Evolutionary conservation across 1,140 invertebrate genomes (phyloP).

Genomic region (Kradibia gibbosae): DNA sequence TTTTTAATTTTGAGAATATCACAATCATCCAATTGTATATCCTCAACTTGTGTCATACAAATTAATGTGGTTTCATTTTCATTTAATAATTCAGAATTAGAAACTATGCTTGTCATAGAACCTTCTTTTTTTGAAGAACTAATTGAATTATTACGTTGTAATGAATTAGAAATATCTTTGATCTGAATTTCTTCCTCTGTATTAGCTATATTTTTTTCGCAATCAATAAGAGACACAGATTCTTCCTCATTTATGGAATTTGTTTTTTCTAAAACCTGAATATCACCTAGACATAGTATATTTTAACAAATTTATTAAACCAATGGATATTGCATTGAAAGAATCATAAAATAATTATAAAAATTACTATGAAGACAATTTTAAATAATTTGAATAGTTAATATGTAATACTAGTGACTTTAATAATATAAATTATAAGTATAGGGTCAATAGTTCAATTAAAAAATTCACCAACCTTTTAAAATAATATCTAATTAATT

Average conservation of each 20-base stretch:
- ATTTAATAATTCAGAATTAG: conserved; percentile 54
- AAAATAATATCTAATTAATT: not conserved
- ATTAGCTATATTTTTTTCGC: conserved; percentile 32
- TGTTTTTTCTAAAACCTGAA: conserved; percentile 62
- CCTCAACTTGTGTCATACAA: conserved; percentile 59
- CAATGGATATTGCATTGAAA: not conserved
- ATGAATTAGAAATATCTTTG: conserved; percentile 14
- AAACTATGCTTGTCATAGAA: conserved; percentile 60
- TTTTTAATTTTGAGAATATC: conserved; percentile 63
- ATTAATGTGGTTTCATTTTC: conserved; percentile 56
- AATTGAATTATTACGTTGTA: conserved; percentile 3
- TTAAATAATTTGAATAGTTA: no score
- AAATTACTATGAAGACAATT: not conserved
- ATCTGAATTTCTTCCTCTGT: conserved; percentile 23
- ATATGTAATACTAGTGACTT: no score
- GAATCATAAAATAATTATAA: not conserved
- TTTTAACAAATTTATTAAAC: conserved; percentile 25
- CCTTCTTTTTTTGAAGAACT: conserved; percentile 49
- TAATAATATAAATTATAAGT: no score
- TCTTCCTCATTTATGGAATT: conserved; percentile 46
- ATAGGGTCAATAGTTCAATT: not conserved
- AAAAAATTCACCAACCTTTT: no score
- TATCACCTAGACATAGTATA: conserved; percentile 59
- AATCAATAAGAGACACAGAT: conserved; percentile 38
- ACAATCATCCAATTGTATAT: conserved; percentile 57